Base-by-base conservation (phyloP, 2,888 invertebrate species). In the Nemurella pictetii region DNA sequence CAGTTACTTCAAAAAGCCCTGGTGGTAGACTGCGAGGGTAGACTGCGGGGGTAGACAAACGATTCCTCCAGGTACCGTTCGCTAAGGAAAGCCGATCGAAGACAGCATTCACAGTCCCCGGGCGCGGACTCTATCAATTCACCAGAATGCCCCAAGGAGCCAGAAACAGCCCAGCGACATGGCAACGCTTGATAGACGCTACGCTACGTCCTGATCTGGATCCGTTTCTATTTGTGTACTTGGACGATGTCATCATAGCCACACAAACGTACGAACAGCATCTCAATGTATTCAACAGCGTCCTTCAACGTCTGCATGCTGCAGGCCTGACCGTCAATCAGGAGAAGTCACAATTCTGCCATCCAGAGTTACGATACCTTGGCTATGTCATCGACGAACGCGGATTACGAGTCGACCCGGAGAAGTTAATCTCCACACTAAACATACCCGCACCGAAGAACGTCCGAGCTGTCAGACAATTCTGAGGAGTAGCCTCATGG, bases 371-470 rank as follows among this genome's bases (percentile, higher is more conserved):
- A 0, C 87, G 87, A 74, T 89, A 88, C 85, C 85, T 90, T 1
- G 89, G 90, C 0, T 89, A 89, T 83, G 55, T 89, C 0, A 88
- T 91, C 0, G 88, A 89, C 84, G 77, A 84, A 4, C 73, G 88
- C 0, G 88, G 89, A 5, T 29, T 89, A 4, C 80, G 85, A 0
- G 85, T 87, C 0, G 87, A 89, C 80, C 88, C 87, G 0, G 87
- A 87, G 0, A 87, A 86, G 80, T 85, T 88, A 0, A 72, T 82
- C 0, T 84, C 87, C 0, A 87, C 88, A 0, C 5, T 87, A 26
- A 84, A 87, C 25, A 87, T 88, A 25, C 87, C 88, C 5, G n/a
- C 29, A 1, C 89, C 89, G 0, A 83, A 72, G 3, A 88, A 78
- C 72, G 83, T 87, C 0, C 84, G 85, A 2, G 86, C 88, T 30